A percentile compares a stretch with the other conserved stretches of the same genome.
These are phyloP conservation scores for Carapus acus DNA, from an alignment of 2,797 vertebrate species.

Conservation along the genomic window DNA sequence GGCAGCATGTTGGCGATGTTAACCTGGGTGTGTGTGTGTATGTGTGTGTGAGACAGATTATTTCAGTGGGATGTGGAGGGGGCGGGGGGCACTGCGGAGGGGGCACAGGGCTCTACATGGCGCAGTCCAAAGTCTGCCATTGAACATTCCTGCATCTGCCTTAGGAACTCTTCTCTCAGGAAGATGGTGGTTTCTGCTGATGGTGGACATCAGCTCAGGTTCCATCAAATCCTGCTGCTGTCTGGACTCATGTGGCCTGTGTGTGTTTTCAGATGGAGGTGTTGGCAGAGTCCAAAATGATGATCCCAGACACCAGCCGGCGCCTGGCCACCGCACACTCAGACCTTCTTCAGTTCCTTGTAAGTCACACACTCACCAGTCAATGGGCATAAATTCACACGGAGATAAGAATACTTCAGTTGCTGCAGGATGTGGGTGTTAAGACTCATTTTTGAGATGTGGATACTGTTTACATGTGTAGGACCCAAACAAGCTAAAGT, in stretches of 20 bases:
- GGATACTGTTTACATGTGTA: no score
- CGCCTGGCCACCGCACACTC: conserved; percentile 80
- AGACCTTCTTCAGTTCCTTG: conserved; percentile 83
- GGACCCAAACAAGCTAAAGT: no score
- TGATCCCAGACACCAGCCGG: conserved; percentile 92
- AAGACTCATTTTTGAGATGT: no score
- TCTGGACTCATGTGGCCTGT: conserved; percentile 18
- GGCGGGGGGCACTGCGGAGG: conserved; percentile 57
- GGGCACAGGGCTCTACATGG: conserved; percentile 10
- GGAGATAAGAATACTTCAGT: no score
- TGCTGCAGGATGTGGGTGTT: no score
- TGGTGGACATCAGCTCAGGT: conserved; percentile 3
- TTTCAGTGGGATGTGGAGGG: no score
- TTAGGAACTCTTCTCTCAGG: conserved; percentile 6
- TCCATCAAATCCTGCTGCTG: neutral
- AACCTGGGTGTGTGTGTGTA: conserved; percentile 60
- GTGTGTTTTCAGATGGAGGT: conserved; percentile 80
- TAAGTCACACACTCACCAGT: conserved; percentile 60
- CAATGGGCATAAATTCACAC: no score
- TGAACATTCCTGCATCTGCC: conserved; percentile 21
- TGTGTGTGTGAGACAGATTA: no score
- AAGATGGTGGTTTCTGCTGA: conserved; percentile 15
- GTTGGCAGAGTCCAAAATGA: conserved; percentile 91
- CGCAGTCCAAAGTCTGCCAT: conserved; percentile 11
- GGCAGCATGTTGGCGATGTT: conserved; percentile 79